A percentile compares a stretch with the other conserved stretches of the same genome.
These are phyloP conservation scores for Acridotheres tristis DNA, from an alignment of 2,797 vertebrate species.

Conservation along the genomic window DNA sequence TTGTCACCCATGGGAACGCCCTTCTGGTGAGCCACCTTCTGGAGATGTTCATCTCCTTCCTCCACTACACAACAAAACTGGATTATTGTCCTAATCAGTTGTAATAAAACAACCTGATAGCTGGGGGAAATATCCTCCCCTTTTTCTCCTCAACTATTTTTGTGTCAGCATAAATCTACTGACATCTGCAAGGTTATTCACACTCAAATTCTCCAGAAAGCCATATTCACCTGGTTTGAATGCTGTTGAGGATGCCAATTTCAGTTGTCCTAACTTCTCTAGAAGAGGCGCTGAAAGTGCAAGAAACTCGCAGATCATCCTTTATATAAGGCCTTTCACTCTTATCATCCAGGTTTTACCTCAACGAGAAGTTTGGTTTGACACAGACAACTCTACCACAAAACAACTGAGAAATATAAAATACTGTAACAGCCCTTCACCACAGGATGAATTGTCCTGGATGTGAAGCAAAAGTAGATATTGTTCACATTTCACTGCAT, in stretches of 20 bases:
- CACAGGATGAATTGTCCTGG: not conserved
- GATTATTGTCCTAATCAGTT: not conserved
- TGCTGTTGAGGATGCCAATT: not conserved
- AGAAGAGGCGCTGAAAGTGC: not conserved
- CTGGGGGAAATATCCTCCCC: not conserved
- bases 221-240: not conserved
- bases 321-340: not conserved
- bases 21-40: not conserved
- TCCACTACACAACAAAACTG: not conserved
- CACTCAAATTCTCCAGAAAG: not conserved
- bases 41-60: not conserved
- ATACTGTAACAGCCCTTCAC: not conserved
- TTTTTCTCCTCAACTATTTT: not conserved
- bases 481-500: not conserved
- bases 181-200: not conserved
- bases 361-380: not conserved
- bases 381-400: not conserved
- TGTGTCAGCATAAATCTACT: not conserved
- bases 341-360: not conserved
- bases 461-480: not conserved
- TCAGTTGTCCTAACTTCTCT: not conserved
- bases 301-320: not conserved
- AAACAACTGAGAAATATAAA: not conserved
- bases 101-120: not conserved
- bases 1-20: not conserved